Conservation (phyloP, 2,113 vertebrate genomes). For the Hippocampus zosterae region DNA sequence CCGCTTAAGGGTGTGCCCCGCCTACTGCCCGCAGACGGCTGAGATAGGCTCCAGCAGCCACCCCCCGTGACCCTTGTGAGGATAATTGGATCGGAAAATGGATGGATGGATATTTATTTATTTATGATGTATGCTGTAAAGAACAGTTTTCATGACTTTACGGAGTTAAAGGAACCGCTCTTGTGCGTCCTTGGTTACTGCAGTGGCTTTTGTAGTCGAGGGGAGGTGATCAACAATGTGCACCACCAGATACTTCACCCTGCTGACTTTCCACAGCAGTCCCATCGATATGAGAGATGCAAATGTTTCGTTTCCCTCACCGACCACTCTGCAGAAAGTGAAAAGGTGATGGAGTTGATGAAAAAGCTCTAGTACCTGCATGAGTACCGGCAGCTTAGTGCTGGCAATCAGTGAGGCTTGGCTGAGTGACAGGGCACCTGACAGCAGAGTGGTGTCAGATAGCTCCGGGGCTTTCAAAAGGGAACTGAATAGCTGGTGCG, state of each 20-base stretch:
- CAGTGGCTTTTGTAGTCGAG: neutral
- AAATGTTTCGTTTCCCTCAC: slow-evolving; percentile 19
- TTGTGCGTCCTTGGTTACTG: no score
- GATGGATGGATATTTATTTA: neutral
- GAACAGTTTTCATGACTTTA: no score
- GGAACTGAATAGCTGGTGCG: slow-evolving; percentile 25
- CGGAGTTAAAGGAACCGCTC: no score
- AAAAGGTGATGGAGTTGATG: slow-evolving; percentile 39
- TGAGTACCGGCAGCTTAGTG: slow-evolving; percentile 39
- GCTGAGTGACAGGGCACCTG: slow-evolving; percentile 60
- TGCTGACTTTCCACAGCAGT: neutral
- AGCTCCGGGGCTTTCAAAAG: slow-evolving; percentile 43
- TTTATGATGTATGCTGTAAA: no score
- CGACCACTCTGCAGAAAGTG: slow-evolving; percentile 30
- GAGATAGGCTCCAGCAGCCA: no score
- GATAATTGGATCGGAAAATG: no score
- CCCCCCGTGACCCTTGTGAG: no score
- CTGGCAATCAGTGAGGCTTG: slow-evolving; percentile 52
- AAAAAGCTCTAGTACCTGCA: slow-evolving; percentile 53
- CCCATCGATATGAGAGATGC: slow-evolving; percentile 8
- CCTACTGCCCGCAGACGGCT: no score
- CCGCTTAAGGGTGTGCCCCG: no score
- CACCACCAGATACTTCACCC: neutral
- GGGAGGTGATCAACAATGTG: neutral
- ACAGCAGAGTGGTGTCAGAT: slow-evolving; percentile 58